A percentile compares a stretch with the other conserved stretches of the same genome.
Conservation (phyloP, 23 tunicate species). For the Ciona savignyi region DNA sequence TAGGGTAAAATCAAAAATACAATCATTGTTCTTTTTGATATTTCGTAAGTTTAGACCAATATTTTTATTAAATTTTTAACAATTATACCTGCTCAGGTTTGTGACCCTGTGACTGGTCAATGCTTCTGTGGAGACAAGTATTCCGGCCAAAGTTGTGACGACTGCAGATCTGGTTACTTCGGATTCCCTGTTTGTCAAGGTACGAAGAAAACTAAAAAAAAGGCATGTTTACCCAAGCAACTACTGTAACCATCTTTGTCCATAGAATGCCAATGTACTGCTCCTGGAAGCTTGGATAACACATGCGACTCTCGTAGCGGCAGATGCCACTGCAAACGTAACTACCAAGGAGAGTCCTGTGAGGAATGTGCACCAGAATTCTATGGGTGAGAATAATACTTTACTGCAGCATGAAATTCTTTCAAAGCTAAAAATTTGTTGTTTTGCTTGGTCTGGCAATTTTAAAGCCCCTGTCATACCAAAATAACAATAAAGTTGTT, state of each 20-base stretch:
- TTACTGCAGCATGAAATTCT: not conserved
- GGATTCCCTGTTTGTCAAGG: constrained; percentile 90
- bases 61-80: constrained; percentile 1
- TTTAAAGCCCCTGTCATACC: too few species aligned
- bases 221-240: too few species aligned
- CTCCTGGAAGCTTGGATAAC: constrained; percentile 57
- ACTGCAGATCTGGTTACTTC: constrained; percentile 73
- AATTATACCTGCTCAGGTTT: constrained; percentile 28
- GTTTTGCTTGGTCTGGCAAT: too few species aligned
- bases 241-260: not conserved
- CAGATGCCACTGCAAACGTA: constrained; percentile 74
- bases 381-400: not conserved
- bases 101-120: constrained; percentile 51
- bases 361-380: constrained; percentile 86
- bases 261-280: constrained; percentile 69
- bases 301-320: constrained; percentile 72
- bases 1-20: too few species aligned
- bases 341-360: constrained; percentile 67
- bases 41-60: too few species aligned
- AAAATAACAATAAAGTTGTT: not conserved
- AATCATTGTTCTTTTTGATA: too few species aligned
- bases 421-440: not conserved
- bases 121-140: constrained; percentile 73
- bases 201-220: too few species aligned
- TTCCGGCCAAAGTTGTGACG: constrained; percentile 57